Base-by-base conservation (phyloP, 2,797 vertebrate species). In the Hypotaenidia philippensis region DNA sequence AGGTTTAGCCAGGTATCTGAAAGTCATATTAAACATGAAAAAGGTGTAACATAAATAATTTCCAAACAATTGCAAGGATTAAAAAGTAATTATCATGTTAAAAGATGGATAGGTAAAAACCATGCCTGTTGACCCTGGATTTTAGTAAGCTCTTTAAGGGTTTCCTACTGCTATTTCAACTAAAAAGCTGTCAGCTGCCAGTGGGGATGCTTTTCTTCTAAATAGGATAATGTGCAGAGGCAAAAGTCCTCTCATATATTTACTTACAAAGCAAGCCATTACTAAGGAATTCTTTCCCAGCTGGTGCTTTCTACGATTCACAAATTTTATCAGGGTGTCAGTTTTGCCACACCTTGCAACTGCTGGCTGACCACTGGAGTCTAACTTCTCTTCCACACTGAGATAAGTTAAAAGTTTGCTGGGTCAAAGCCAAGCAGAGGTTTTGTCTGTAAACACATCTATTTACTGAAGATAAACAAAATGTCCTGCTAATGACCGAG, bases 81-180 rank as follows among this genome's bases (percentile, higher is more conserved):
- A 52, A 74, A 31, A 87, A 61, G 12, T 69, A 69, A 71, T 78
- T 41, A 53, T 32, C 49, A 21, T n/a, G 5, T 72, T 86, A 41
- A 82, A 92, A 90, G 45, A 41, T 5, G 53, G 20, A 45, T 5
- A 45, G 29, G 20, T 76, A 69, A 68, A 75, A 76, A 4, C 5
- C 14, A n/a, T 47, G 7, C 5, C 7, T 31, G 3, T 45, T 71
- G n/a, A 65, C 17, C 68, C 36, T 29, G 27, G 41, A 47, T 71
- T 96, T 84, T 82, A 21, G 3, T 65, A 76, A 55, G 5, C 9
- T 89, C 23, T 86, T 13, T 57, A 68, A 71, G 45, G 11, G 4
- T 69, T 82, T 93, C 31, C 38, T 79, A n/a, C n/a, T 52, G 50
- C 7, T 79, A 34, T 84, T 88, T 59, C 69, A 82, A 8, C 41